Conservation (phyloP, 2,113 vertebrate genomes). For the Forbesichthys papilliferus region DNA sequence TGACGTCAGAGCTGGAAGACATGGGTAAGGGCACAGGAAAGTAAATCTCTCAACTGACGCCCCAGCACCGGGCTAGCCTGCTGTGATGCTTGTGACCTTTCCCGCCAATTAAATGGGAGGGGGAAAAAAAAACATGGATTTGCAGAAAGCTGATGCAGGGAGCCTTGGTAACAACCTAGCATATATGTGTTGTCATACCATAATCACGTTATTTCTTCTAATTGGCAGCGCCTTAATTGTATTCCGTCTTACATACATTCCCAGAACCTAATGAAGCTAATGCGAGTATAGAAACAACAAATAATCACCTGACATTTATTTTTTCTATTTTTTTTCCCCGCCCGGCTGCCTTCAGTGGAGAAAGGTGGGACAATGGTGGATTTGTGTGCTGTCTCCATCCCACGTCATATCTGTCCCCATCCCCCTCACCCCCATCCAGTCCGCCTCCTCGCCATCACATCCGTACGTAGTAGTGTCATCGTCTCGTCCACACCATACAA, state of each 20-base stretch:
- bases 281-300: background rate
- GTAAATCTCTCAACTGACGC: background rate
- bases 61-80: conserved; percentile 4
- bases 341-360: conserved; percentile 68
- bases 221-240: too few relatives aligned
- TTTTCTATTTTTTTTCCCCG: conserved; percentile 13
- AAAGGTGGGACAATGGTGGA: conserved; percentile 75
- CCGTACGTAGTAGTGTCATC: conserved; percentile 58
- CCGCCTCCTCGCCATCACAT: conserved; percentile 43
- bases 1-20: conserved; percentile 94
- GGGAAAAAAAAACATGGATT: conserved; percentile 23
- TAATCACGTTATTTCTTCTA: too few relatives aligned
- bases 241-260: too few relatives aligned
- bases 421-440: conserved; percentile 6
- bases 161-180: conserved; percentile 22
- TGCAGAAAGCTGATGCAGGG: conserved; percentile 8
- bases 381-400: conserved; percentile 23
- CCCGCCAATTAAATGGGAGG: background rate
- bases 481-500: conserved; percentile 42
- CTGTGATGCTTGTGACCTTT: conserved; percentile 11
- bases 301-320: conserved; percentile 26
- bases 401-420: conserved; percentile 16
- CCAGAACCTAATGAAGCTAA: too few relatives aligned
- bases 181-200: background rate
- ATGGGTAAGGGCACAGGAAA: conserved; percentile 79